phyloP scores from a whole-genome alignment of 2,888 invertebrate genomes.

The Xestia xanthographa region DNA sequence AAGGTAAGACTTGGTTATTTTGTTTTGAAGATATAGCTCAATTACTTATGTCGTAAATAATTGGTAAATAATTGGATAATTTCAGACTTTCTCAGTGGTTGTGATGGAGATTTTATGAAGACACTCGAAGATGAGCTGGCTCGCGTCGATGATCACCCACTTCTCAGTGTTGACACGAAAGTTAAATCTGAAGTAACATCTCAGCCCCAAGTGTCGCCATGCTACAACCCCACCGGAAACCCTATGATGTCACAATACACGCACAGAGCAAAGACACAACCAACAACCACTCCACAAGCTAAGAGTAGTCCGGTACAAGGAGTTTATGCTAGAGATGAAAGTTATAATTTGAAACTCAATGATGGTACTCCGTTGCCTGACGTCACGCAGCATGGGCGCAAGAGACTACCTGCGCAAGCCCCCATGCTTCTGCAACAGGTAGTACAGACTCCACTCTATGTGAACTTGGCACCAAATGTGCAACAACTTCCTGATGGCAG shows the following conservation, averaged over 20 bases:
- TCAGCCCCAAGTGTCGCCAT: constrained; percentile 80
- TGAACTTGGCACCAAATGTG: constrained; percentile 82
- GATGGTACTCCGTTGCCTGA: constrained; percentile 78
- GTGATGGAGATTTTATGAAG: constrained; percentile 92
- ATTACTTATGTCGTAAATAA: constrained; percentile 34
- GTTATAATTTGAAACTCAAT: constrained; percentile 77
- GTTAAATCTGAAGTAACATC: constrained; percentile 74
- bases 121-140: constrained; percentile 86
- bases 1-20: constrained; percentile 88
- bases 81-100: constrained; percentile 92
- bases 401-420: constrained; percentile 72
- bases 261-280: constrained; percentile 70
- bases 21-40: constrained; percentile 8
- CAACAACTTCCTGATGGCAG: constrained; percentile 81
- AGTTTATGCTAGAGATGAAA: constrained; percentile 79
- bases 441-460: constrained; percentile 84
- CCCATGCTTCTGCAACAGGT: constrained; percentile 87
- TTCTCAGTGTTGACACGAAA: constrained; percentile 81
- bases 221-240: constrained; percentile 79
- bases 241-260: constrained; percentile 85
- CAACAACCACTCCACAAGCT: constrained; percentile 68
- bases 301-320: constrained; percentile 81
- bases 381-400: constrained; percentile 79
- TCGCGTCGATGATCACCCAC: constrained; percentile 79
- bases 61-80: constrained; percentile 67